Percentiles rank a stretch among this genome's conserved stretches.
Evolutionary conservation across 2,797 vertebrate genomes (phyloP).

Genomic region (Halcyon smyrnensis): DNA sequence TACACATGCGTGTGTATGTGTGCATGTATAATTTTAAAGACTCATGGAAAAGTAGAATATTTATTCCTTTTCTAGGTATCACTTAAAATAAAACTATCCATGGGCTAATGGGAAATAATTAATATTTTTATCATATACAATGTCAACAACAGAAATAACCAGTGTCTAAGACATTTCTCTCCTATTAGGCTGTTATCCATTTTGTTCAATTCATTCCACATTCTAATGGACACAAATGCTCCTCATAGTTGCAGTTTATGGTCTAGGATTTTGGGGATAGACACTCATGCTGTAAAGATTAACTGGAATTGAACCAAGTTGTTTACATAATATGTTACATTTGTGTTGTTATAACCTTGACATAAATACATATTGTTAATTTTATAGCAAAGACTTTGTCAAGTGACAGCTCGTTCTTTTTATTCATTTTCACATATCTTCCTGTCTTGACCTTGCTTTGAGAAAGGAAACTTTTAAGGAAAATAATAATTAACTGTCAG

Average conservation of each 20-base stretch:
- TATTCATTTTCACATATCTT: neutral
- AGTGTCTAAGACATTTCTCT: neutral
- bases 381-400: neutral
- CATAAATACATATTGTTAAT: neutral
- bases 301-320: neutral
- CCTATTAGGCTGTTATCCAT: neutral
- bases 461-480: neutral
- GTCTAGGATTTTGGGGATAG: neutral
- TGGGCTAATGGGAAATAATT: neutral
- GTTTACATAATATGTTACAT: neutral
- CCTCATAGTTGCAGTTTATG: neutral
- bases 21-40: neutral
- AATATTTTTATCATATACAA: neutral
- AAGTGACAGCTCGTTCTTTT: neutral
- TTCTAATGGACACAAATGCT: neutral
- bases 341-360: neutral
- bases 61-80: neutral
- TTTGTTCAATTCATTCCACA: neutral
- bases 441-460: neutral
- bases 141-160: neutral
- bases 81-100: neutral
- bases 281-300: neutral
- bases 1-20: rapidly evolving
- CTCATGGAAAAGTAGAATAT: neutral
- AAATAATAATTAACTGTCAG: constrained; percentile 5